Percentiles rank a stretch among this genome's conserved stretches.
Conservation (phyloP, 2,797 vertebrate species). For the Pygocentrus nattereri region DNA sequence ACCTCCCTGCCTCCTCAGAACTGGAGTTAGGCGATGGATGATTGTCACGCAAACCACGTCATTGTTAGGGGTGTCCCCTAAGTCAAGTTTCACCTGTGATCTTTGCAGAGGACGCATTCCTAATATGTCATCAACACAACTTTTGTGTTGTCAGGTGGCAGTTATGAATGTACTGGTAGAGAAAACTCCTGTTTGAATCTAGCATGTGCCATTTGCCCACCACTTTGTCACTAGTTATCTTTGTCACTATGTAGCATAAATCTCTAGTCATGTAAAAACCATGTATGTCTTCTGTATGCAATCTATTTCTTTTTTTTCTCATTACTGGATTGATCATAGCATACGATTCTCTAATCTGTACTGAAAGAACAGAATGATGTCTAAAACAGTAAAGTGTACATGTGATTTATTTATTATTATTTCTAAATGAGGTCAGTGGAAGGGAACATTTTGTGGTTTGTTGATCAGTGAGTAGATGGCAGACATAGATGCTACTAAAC, state of each 20-base stretch:
- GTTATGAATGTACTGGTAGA: neutral
- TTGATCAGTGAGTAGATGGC: neutral
- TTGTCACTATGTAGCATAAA: neutral
- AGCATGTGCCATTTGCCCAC: neutral
- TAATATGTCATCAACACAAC: neutral
- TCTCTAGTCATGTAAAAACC: neutral
- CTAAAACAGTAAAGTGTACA: neutral
- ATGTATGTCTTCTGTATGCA: neutral
- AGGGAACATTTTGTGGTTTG: constrained; percentile 25
- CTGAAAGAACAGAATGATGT: neutral
- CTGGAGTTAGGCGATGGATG: constrained; percentile 3
- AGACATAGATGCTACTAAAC: neutral
- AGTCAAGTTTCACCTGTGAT: constrained; percentile 1
- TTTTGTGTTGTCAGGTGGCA: neutral
- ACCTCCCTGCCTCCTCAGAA: neutral
- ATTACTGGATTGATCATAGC: neutral
- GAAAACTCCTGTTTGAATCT: neutral
- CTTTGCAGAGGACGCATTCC: constrained; percentile 1
- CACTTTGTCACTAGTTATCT: neutral
- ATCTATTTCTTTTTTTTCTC: neutral
- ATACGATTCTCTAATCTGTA: neutral
- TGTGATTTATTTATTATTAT: neutral
- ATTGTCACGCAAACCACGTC: constrained; percentile 35
- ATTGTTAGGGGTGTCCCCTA: neutral
- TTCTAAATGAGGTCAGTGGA: constrained; percentile 12